Percentiles rank a stretch among this genome's conserved stretches.
phyloP scores from a whole-genome alignment of 2,888 invertebrate species.

The Eupithecia subfuscata region DNA sequence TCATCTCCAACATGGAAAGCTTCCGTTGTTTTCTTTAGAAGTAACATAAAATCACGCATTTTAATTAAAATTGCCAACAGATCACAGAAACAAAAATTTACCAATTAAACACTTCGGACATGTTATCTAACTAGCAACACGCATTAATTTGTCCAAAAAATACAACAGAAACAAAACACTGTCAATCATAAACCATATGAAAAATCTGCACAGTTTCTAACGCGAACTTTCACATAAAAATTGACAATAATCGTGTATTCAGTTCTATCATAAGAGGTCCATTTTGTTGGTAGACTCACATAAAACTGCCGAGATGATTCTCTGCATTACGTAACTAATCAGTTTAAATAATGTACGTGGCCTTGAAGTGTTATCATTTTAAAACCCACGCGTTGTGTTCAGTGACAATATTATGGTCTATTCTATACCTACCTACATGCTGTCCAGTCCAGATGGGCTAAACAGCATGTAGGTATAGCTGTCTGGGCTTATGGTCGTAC shows the following conservation, averaged over 20 bases:
- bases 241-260: not conserved
- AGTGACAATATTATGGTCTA: not conserved
- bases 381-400: not conserved
- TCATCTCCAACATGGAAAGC: constrained; percentile 3
- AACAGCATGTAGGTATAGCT: too few relatives aligned
- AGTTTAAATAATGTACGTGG: not conserved
- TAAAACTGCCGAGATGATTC: not conserved
- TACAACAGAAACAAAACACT: not conserved
- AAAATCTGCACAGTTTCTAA: not conserved
- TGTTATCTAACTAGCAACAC: too few relatives aligned
- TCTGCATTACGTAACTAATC: not conserved
- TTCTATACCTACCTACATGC: not conserved
- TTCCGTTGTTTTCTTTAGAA: not conserved
- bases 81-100: not conserved
- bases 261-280: not conserved
- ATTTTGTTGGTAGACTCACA: not conserved
- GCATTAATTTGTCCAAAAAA: too few relatives aligned
- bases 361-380: constrained; percentile 5
- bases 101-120: too few relatives aligned
- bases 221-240: not conserved
- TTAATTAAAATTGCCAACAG: not conserved
- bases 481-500: too few relatives aligned
- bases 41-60: not conserved
- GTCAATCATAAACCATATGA: not conserved
- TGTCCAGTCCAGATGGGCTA: too few relatives aligned